phyloP scores from a whole-genome alignment of 2,797 vertebrate species.

The Fistularia tabacaria region DNA sequence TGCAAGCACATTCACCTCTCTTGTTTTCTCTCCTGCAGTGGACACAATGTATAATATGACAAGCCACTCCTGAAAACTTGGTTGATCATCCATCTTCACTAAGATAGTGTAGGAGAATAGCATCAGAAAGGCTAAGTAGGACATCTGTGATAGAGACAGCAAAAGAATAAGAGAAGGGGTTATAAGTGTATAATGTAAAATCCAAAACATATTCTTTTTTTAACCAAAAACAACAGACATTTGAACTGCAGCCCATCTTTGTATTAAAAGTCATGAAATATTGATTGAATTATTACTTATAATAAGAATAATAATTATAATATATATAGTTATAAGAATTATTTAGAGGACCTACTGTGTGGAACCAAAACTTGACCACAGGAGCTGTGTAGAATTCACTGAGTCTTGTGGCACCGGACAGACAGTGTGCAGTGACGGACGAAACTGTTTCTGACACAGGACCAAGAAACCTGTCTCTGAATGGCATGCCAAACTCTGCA shows the following conservation, averaged over 20 bases:
- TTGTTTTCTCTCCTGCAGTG: constrained; percentile 86
- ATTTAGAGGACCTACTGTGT: constrained; percentile 78
- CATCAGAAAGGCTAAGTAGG: constrained; percentile 89
- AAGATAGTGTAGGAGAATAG: constrained; percentile 89
- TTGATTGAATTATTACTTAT: neutral
- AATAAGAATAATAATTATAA: no score
- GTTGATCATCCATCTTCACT: constrained; percentile 86
- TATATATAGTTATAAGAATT: neutral
- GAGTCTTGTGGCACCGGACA: constrained; percentile 79
- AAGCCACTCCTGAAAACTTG: constrained; percentile 88
- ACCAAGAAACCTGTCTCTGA: constrained; percentile 36
- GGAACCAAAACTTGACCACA: constrained; percentile 98
- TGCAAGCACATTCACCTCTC: constrained; percentile 82
- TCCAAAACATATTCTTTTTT: no score
- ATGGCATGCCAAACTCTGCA: constrained; percentile 75
- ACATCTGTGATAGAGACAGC: constrained; percentile 75
- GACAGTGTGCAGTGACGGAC: constrained; percentile 36
- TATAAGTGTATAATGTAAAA: neutral
- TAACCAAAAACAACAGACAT: no score
- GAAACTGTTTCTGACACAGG: constrained; percentile 44
- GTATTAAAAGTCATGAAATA: neutral
- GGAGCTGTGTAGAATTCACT: constrained; percentile 95
- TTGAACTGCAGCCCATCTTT: neutral
- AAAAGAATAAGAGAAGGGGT: neutral
- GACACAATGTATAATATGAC: constrained; percentile 89